phyloP scores from a whole-genome alignment of 2,888 invertebrate genomes.

The Cataglyphis rosenhaueri region DNA sequence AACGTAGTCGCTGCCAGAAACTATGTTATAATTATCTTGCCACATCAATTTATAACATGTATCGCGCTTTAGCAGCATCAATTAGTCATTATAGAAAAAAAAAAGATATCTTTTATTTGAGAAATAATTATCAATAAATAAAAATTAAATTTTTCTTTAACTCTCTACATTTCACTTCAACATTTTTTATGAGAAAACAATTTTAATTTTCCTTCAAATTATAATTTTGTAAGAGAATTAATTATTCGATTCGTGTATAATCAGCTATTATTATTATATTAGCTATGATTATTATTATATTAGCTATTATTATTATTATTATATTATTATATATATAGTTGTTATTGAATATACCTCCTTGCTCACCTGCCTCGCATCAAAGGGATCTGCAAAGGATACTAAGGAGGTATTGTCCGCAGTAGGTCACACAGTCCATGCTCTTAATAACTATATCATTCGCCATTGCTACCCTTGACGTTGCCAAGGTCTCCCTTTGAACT shows the following conservation, averaged over 20 bases:
- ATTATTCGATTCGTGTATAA: slow-evolving; percentile 4
- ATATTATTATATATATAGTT: not conserved
- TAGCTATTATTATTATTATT: slow-evolving; percentile 30
- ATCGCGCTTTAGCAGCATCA: not conserved
- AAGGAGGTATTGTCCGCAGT: slow-evolving; percentile 28
- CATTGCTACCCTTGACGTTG: slow-evolving; percentile 48
- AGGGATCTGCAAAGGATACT: slow-evolving; percentile 42
- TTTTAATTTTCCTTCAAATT: not conserved
- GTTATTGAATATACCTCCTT: slow-evolving; percentile 15
- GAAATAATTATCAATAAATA: slow-evolving; percentile 15
- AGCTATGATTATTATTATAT: slow-evolving; percentile 23
- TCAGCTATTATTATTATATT: slow-evolving; percentile 24
- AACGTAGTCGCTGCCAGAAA: not conserved
- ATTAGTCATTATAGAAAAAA: not conserved
- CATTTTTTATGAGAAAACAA: not conserved
- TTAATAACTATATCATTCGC: slow-evolving; percentile 50
- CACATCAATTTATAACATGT: not conserved
- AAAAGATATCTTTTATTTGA: not conserved
- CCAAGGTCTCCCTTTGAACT: slow-evolving; percentile 48
- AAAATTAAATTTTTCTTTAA: not conserved
- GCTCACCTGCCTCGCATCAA: slow-evolving; percentile 29
- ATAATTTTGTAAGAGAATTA: not conserved
- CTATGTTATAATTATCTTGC: not conserved
- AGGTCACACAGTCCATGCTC: slow-evolving; percentile 43
- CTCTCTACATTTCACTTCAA: not conserved